Conservation (phyloP, 2,888 invertebrate species). For the Mechanitis mazaeus region DNA sequence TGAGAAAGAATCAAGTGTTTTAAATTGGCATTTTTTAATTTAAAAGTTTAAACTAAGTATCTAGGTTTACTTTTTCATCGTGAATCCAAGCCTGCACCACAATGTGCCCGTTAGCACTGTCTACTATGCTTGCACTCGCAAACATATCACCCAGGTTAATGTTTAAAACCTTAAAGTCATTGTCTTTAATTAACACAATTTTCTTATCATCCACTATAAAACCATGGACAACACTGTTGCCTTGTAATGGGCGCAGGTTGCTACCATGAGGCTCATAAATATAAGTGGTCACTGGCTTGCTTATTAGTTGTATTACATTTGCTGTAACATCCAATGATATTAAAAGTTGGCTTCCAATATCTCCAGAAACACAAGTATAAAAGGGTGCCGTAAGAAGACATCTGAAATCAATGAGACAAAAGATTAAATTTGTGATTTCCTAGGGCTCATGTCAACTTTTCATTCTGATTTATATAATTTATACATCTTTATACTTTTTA, state of each 20-base stretch:
- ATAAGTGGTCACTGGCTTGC: conserved; percentile 61
- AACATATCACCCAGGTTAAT: conserved; percentile 42
- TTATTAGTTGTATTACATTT: conserved; percentile 65
- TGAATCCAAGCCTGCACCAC: conserved; percentile 59
- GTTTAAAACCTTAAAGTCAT: conserved; percentile 47
- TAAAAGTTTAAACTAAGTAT: conserved; percentile 4
- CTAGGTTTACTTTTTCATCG: conserved; percentile 44
- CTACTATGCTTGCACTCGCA: conserved; percentile 53
- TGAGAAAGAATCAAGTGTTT: conserved; percentile 31
- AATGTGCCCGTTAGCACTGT: conserved; percentile 48
- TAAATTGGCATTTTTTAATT: neutral
- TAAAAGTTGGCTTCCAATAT: conserved; percentile 65
- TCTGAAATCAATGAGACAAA: conserved; percentile 47
- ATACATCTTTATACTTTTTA: no score
- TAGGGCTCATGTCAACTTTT: neutral
- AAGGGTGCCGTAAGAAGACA: conserved; percentile 80
- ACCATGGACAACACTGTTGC: conserved; percentile 52
- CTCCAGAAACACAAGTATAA: conserved; percentile 79
- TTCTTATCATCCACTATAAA: conserved; percentile 58
- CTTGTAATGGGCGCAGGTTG: conserved; percentile 47
- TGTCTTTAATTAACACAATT: conserved; percentile 54
- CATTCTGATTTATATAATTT: no score
- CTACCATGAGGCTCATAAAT: conserved; percentile 36
- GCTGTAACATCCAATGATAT: conserved; percentile 79
- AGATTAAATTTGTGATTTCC: no score